phyloP scores from a whole-genome alignment of 2,888 invertebrate genomes.

The Phrixothrix hirtus region DNA sequence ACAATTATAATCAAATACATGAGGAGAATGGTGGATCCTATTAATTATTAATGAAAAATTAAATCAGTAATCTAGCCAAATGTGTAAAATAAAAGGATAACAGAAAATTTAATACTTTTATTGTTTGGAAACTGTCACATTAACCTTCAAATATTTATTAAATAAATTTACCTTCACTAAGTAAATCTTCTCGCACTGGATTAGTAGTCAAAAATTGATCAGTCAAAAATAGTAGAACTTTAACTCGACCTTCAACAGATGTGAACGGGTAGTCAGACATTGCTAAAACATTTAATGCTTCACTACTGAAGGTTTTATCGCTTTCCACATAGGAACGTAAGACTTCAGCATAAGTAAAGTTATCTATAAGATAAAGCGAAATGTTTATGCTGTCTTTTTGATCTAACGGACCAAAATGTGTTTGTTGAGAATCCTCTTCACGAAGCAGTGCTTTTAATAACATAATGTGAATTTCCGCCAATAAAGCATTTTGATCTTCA shows the following conservation, averaged over 20 bases:
- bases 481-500: slow-evolving; percentile 88
- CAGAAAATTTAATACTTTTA: no score
- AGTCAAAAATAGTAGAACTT: slow-evolving; percentile 86
- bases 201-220: slow-evolving; percentile 94
- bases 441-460: slow-evolving; percentile 86
- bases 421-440: slow-evolving; percentile 93
- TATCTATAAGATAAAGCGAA: slow-evolving; percentile 88
- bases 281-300: slow-evolving; percentile 70
- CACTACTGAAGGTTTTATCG: slow-evolving; percentile 78
- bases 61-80: no score
- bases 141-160: no score
- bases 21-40: no score
- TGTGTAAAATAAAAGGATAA: no score
- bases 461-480: slow-evolving; percentile 94
- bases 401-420: slow-evolving; percentile 94
- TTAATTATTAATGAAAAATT: no score
- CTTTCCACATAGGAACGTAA: slow-evolving; percentile 88
- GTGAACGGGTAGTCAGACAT: slow-evolving; percentile 89
- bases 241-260: slow-evolving; percentile 74
- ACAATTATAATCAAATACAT: no score
- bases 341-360: slow-evolving; percentile 96
- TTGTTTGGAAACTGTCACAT: no score
- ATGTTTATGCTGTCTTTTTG: slow-evolving; percentile 97
- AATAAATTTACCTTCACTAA: slow-evolving; percentile 77
- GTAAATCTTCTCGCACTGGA: slow-evolving; percentile 89